Base-by-base conservation (phyloP, 2,113 vertebrate species). In the Melanostigma gelatinosum region DNA sequence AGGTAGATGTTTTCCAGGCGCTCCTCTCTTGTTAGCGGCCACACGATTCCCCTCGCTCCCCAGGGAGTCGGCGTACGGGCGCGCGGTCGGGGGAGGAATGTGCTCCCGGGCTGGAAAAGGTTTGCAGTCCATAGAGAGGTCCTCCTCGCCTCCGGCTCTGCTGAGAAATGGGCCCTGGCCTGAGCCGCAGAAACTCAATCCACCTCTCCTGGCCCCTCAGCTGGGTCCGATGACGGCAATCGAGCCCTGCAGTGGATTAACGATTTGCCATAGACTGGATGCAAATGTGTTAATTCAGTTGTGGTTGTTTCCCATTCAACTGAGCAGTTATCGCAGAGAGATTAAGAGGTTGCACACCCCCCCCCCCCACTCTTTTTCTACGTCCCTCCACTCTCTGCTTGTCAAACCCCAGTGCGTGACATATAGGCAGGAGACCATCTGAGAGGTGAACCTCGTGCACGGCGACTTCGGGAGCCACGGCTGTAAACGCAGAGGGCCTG, bases 81-180 rank as follows among this genome's bases (percentile, higher is more conserved):
- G 61, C 82, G 86, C 48, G 64, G 88, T 85, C 62, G 29, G 58
- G 8, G 62, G 22, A 90, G 82, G 91, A 93, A 93, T 92, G 86
- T 79, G 85, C 86, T 88, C 79, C 80, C 71, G 84, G 85, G 83
- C 89, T 93, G 90, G 90, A 88, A 90, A 91, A 89, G 86, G 83
- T 85, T 92, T 75, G 42, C 77, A 77, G 84, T 77, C 76, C 82
- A 75, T 65, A 16, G 46, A 87, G 81, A 86, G 75, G 73, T 88
- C 77, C 72, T 73, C 38, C 50, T 54, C 9, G 72, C 82, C 57
- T 73, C 89, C 87, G 80, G 85, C 79, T 78, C 72, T 20, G 8
- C 86, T 79, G 71, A 90, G 65, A 74, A 83, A 83, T 4, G 61
- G 68, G 65, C 80, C 9, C 12, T 24, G 0, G 55, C 40, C 63